Conservation (phyloP, 2,113 vertebrate species). For the Panthera tigris region DNA sequence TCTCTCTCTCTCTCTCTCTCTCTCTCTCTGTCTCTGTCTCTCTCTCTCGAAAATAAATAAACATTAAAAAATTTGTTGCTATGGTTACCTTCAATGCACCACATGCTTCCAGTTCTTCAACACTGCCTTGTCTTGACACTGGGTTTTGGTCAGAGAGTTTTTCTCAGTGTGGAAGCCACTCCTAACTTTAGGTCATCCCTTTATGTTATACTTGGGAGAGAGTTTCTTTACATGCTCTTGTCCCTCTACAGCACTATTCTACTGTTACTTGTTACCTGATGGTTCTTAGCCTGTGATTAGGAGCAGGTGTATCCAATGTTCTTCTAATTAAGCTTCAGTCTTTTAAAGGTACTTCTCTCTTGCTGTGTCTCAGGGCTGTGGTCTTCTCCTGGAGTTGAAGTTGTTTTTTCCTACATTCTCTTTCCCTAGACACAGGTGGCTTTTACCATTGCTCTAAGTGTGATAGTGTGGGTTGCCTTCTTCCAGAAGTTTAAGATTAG, state of each 20-base stretch:
- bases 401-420: not conserved
- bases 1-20: no score
- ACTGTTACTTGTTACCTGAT: not conserved
- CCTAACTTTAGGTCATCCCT: not conserved
- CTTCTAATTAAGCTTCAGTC: not conserved
- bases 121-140: not conserved
- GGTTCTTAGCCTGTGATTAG: not conserved
- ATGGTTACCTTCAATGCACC: not conserved
- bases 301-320: not conserved
- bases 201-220: not conserved
- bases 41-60: no score
- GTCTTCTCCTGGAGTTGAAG: not conserved
- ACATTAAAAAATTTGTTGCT: not conserved
- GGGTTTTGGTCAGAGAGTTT: not conserved
- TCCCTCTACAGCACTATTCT: not conserved
- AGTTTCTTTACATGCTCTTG: not conserved
- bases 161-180: not conserved
- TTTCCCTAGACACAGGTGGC: not conserved
- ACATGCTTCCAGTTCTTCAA: not conserved
- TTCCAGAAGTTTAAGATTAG: not conserved
- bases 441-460: not conserved
- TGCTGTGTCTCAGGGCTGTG: not conserved
- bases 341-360: not conserved
- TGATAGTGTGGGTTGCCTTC: not conserved
- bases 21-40: no score